Percentiles rank a stretch among this genome's conserved stretches.
Evolutionary conservation across 2,888 invertebrate species (phyloP).

Genomic region (Drosophila pegasa): DNA sequence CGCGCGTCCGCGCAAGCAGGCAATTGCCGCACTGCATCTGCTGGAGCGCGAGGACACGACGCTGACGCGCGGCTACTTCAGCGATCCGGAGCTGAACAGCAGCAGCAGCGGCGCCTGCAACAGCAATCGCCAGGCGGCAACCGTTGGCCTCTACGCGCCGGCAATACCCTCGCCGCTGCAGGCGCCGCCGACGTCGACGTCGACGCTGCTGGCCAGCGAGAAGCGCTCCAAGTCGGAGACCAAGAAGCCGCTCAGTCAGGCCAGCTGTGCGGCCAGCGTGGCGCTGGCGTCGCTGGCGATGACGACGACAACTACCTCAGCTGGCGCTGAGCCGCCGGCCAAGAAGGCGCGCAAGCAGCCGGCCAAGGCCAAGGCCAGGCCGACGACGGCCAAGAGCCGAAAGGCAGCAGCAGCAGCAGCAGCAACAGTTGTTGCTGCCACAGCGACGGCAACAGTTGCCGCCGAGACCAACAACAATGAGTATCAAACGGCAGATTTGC

Average conservation of each 20-base stretch:
- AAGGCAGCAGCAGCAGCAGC: constrained; percentile 21
- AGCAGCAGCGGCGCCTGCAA: constrained; percentile 29
- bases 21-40: constrained; percentile 74
- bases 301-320: constrained; percentile 53
- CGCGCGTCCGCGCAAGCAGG: constrained; percentile 65
- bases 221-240: constrained; percentile 85
- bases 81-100: constrained; percentile 83
- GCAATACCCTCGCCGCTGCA: constrained; percentile 51
- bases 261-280: constrained; percentile 19
- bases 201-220: constrained; percentile 48
- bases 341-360: constrained; percentile 58
- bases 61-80: constrained; percentile 83
- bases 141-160: constrained; percentile 53
- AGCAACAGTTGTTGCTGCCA: background rate
- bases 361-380: constrained; percentile 33
- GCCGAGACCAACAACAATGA: constrained; percentile 78
- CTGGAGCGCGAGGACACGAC: constrained; percentile 78
- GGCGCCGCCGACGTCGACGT: constrained; percentile 39
- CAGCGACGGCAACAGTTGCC: constrained; percentile 5
- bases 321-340: constrained; percentile 39
- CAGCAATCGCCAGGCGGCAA: constrained; percentile 22
- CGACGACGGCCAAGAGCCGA: constrained; percentile 35
- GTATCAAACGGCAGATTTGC: constrained; percentile 62
- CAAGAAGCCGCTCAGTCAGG: constrained; percentile 83
- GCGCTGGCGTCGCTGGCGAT: constrained; percentile 25